Base-by-base conservation (phyloP, 2,113 vertebrate genomes). In the Daphoenositta chrysoptera region DNA sequence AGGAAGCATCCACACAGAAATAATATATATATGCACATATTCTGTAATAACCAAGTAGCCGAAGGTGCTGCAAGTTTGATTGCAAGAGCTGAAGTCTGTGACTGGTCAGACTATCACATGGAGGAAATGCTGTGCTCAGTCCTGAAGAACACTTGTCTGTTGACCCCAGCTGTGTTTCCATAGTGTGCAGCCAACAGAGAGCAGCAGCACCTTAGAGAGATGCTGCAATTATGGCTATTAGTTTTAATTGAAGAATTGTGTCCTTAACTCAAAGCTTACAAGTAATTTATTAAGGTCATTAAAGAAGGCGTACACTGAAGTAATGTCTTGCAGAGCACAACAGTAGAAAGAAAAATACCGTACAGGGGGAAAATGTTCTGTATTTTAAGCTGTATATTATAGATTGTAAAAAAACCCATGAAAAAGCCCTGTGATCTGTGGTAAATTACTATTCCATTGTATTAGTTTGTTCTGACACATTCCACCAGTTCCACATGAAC, bases 251-350 rank as follows among this genome's bases (percentile, higher is more conserved):
- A 92, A 72, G 71, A 86, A 77, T 33, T 51, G 60, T 77, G 68
- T 94, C 77, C 68, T 86, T 86, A 90, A 53, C 65, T 93, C 70
- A 75, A 80, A 78, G 64, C 39, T 80, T 91, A 48, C 30, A 11
- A 60, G 80, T 83, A 72, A 86, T 94, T 95, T 94, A 77, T 95
- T 92, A n/a, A 24, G 42, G 44, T 93, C 58, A 73, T 83, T 93
- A 80, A 83, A 86, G 63, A 91, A 75, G 64, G 68, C 5, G 2
- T 57, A 35, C 31, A 19, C 42, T 73, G 44, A 93, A 90, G 63
- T 48, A 92, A 44, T 45, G 40, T 45, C 54, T 90, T 87, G 26
- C 66, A 90, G 73, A 83, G 54, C 42, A 47, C 54, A 86, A 15
- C 15, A 37, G 31, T 42, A 75, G 68, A 44, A 68, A 68, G 58